Base-by-base conservation (phyloP, 2,113 vertebrate species). In the Pollachius pollachius region DNA sequence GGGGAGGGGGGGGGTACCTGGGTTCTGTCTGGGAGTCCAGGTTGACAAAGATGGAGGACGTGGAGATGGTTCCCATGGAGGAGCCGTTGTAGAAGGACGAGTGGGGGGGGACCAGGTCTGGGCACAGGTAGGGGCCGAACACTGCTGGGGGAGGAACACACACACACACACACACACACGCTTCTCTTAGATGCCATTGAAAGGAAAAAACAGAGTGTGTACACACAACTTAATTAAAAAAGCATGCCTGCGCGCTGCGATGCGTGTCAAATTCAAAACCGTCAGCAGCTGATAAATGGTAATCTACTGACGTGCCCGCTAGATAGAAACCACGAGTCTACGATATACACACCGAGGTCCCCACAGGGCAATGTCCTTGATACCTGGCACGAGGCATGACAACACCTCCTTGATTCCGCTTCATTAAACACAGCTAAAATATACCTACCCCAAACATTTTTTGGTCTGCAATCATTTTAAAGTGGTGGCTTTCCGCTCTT, bases 11-110 rank as follows among this genome's bases (percentile, higher is more conserved):
- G 30, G 30, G 0, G 19, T 85, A 93, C 92, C 92, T 88, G 30
- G 95, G 90, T 1, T 91, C 89, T 54, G 93, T 88, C 83, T 90
- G 92, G 83, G 76, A 82, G 64, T 89, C 88, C 83, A 92, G 92
- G 62, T 89, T 91, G 70, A 85, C 92, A 75, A 91, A 95, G 78
- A 97, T 88, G 62, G 95, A 96, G 77, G 96, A 96, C 67, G 93
- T 94, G 67, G 96, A 97, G 90, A 96, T 93, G 62, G 96, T 97
- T 72, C 93, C 93, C 90, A 96, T 89, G 81, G 95, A 98, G 83
- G 93, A 90, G 5, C 95, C 94, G 89, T 97, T 94, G 67, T 93
- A 95, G 59, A 94, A 89, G 52, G 93, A 94, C 0, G 90, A 87
- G 65, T 92, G 94, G 79, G 93, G 91, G 0, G 94, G 94, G 37